Evolutionary conservation across 2,888 invertebrate genomes (phyloP), one percentile per base, ranked within the genome.

Genomic region (Metalampra italica): DNA sequence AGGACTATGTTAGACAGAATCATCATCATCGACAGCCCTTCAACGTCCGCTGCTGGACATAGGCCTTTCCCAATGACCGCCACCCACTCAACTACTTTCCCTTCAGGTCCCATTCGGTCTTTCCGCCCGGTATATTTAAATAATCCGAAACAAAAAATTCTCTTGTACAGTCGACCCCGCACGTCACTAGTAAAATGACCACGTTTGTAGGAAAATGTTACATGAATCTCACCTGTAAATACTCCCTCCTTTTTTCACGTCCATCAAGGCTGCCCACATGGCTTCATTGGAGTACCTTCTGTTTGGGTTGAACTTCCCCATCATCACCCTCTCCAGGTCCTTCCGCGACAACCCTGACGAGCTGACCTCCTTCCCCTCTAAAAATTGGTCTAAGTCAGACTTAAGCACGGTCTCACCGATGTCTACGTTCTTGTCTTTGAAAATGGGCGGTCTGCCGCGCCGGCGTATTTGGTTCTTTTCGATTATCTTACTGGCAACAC

Each of bases 221-320:
- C n/a, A n/a, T n/a, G n/a, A n/a, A n/a, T 50, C 75, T 69, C 40
- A 91, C 91, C 90, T 87, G 56, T 92, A 91, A 56, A 92, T 92
- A 65, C 91, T 92, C 1, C 91, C 91, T 1, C 92, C 92, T 51
- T 89, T 85, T 57, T 91, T 91, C 0, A 91, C 91, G 51, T 91
- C 91, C 91, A 91, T 91, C 0, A 91, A 70, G 1, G 91, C 91
- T 1, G 90, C 89, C 87, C 91, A 91, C 79, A 91, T 86, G 0
- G 91, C 90, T 50, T 91, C 88, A 49, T 90, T 90, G 0, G 90
- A 90, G 52, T 90, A 90, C 48, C 90, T 66, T 38, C 90, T 64
- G 41, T 90, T 90, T 13, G 90, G 90, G 52, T 90, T 90, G 34
- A 88, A 90, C 51, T 90, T 90, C 0, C 90, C 90, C 90, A 90